Base-by-base conservation (phyloP, 2,888 invertebrate genomes). In the Danaus chrysippus region DNA sequence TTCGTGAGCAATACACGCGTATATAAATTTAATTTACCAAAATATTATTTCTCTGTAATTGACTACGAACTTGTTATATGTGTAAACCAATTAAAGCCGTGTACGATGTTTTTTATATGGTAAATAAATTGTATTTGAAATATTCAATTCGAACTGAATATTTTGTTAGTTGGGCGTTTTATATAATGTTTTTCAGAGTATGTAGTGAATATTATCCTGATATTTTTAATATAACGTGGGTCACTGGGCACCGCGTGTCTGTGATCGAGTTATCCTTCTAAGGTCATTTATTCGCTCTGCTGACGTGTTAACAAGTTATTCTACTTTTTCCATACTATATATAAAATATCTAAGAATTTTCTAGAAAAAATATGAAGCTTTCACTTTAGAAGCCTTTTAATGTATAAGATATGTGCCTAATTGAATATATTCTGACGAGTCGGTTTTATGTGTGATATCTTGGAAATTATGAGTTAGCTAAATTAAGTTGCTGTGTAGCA, bases 401-500 rank as follows among this genome's bases (percentile, higher is more conserved):
- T n/a, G 2, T 15, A 15, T 13, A 9, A 13, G 13, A 46, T 12
- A 46, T 46, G 8, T 13, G 15, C 46, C 9, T n/a, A 46, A 46
- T 46, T 49, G 17, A 49, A 49, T 49, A 49, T 17, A 17, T 10
- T 11, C 15, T 15, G 49, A 9, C 17, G 17, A 62, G 49, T 62
- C 42, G 49, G 55, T 17, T 17, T 17, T 49, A 11, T 43, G 11
- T 53, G 58, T 60, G 58, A 59, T 61, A 63, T 62, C 56, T 65
- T 62, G 56, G 58, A 61, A 65, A 65, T 58, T 49, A 66, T 59
- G 58, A 58, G 66, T 59, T 63, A 57, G 63, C 57, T 61, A 65
- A 64, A 68, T 67, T 62, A 65, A 67, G 63, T 59, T 60, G 58
- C 68, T 67, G 68, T 69, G 70, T 70, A 63, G 65, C 64, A 70